Evolutionary conservation across 2,113 vertebrate species (phyloP).

Genomic region (Alouatta palliata): DNA sequence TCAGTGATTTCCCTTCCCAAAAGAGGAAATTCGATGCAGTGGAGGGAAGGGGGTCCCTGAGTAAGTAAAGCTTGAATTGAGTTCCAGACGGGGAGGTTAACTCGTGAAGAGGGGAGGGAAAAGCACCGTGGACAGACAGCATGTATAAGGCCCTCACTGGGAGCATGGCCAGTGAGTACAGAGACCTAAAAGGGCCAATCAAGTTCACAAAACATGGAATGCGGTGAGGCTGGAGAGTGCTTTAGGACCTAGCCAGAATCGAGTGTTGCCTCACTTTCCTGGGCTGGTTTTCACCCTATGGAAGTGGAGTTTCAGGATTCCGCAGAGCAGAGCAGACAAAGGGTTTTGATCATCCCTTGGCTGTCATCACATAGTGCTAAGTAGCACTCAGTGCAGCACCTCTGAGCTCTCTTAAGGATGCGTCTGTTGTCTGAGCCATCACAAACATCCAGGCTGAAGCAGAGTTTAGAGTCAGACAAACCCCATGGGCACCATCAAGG

Average conservation of each 20-base stretch:
- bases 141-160: fast-evolving
- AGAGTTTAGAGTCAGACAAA: neutral
- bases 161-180: neutral
- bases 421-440: neutral
- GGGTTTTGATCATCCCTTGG: neutral
- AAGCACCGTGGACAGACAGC: neutral
- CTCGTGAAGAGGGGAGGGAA: neutral
- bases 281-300: neutral
- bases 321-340: neutral
- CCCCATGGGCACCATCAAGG: fast-evolving
- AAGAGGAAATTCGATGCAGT: neutral
- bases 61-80: neutral
- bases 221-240: neutral
- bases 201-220: neutral
- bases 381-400: too few species aligned
- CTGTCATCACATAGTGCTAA: neutral
- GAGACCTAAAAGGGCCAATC: neutral
- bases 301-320: neutral
- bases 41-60: neutral
- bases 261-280: neutral
- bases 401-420: too few species aligned
- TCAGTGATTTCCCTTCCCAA: neutral
- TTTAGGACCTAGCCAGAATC: neutral
- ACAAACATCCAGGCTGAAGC: neutral
- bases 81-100: neutral